Percentiles rank a stretch among this genome's conserved stretches.
Conservation (phyloP, 2,888 invertebrate genomes). For the Macrophya alboannulata region DNA sequence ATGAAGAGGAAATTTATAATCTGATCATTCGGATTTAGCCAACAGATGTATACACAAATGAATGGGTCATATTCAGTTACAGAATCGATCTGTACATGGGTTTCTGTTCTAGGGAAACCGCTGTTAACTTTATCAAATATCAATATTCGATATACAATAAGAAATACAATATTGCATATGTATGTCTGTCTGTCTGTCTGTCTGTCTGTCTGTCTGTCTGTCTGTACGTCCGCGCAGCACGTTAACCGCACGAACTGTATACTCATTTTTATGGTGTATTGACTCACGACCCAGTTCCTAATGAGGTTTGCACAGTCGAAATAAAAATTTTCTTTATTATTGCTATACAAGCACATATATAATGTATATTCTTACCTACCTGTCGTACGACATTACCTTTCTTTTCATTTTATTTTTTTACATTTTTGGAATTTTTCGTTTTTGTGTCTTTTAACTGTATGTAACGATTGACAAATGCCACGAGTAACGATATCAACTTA, state of each 20-base stretch:
- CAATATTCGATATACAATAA: background rate
- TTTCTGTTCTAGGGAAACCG: background rate
- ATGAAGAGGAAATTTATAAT: background rate
- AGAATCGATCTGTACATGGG: background rate
- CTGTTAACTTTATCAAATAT: conserved; percentile 7
- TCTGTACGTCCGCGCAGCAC: background rate
- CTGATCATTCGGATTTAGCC: background rate
- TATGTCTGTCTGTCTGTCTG: background rate
- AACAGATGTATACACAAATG: background rate
- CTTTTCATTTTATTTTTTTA: background rate
- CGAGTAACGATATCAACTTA: too few relatives aligned
- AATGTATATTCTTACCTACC: background rate
- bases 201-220: background rate
- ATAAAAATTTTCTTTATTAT: background rate
- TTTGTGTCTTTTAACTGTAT: too few relatives aligned
- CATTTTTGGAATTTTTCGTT: background rate
- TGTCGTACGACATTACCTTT: background rate
- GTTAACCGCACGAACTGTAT: conserved; percentile 27
- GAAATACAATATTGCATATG: conserved; percentile 15
- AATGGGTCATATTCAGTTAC: background rate
- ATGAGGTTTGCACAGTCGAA: conserved; percentile 26
- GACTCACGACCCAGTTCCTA: conserved; percentile 36
- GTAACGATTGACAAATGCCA: conserved; percentile 1
- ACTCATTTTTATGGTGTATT: background rate
- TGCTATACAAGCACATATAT: background rate